phyloP scores from a whole-genome alignment of 2,888 invertebrate genomes.

The Tiliacea aurago region DNA sequence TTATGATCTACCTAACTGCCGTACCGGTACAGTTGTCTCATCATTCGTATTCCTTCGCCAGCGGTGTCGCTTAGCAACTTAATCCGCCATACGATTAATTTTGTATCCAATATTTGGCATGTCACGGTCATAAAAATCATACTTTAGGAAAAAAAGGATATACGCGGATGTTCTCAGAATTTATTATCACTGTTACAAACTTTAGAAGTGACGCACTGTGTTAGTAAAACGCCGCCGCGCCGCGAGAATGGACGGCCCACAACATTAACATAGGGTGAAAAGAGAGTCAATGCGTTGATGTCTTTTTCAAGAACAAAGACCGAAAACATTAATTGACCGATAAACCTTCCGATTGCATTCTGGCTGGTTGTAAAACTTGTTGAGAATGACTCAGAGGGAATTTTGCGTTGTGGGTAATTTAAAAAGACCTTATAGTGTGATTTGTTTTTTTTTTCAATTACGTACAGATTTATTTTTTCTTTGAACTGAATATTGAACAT shows the following conservation, averaged over 20 bases:
- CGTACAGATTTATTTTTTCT: too few relatives aligned
- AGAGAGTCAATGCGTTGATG: too few relatives aligned
- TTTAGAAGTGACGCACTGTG: slow-evolving; percentile 13
- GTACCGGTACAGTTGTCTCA: not conserved
- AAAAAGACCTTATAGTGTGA: too few relatives aligned
- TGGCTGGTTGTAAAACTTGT: not conserved
- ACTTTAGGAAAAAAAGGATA: not conserved
- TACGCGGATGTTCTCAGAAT: slow-evolving; percentile 8
- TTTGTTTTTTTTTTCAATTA: too few relatives aligned
- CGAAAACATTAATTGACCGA: not conserved
- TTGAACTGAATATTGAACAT: too few relatives aligned
- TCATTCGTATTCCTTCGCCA: not conserved
- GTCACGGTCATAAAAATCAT: slow-evolving; percentile 5
- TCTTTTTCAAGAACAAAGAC: not conserved
- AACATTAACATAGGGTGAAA: too few relatives aligned
- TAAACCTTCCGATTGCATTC: not conserved
- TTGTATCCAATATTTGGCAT: not conserved
- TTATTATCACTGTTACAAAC: not conserved
- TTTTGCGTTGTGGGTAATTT: too few relatives aligned
- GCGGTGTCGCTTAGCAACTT: not conserved
- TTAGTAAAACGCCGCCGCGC: slow-evolving; percentile 11
- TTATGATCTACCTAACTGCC: too few relatives aligned
- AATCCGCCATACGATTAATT: not conserved
- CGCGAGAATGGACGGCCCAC: not conserved
- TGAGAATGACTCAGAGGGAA: not conserved